A percentile compares a stretch with the other conserved stretches of the same genome.
Conservation (phyloP, 2,113 vertebrate genomes). For the Crotalus helleri region DNA sequence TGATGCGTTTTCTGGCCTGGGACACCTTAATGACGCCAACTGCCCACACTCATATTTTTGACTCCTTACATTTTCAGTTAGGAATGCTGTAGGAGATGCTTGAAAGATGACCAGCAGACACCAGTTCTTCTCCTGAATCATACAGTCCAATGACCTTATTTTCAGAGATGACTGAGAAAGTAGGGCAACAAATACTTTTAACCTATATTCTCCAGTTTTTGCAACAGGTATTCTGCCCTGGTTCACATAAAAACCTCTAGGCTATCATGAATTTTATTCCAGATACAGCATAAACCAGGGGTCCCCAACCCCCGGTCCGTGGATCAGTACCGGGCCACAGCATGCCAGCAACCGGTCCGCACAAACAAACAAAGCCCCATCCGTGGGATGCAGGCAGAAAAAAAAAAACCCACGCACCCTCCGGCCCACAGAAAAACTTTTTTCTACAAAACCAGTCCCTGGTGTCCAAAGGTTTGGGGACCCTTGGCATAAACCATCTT, state of each 20-base stretch:
- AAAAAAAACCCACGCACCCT: too few relatives aligned
- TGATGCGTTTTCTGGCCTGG: slow-evolving; percentile 36
- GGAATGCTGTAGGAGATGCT: slow-evolving; percentile 44
- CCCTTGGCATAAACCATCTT: not conserved
- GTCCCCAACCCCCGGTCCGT: too few relatives aligned
- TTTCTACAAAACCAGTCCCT: too few relatives aligned
- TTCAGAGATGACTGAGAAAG: slow-evolving; percentile 36
- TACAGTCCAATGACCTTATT: not conserved
- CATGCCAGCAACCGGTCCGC: too few relatives aligned
- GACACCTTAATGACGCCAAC: not conserved
- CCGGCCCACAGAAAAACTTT: too few relatives aligned
- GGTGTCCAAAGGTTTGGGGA: too few relatives aligned
- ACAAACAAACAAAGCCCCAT: too few relatives aligned
- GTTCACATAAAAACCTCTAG: not conserved
- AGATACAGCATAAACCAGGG: too few relatives aligned
- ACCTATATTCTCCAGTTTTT: not conserved
- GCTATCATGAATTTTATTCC: not conserved
- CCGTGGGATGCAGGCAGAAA: too few relatives aligned
- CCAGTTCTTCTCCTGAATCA: slow-evolving; percentile 42
- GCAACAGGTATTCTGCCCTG: not conserved
- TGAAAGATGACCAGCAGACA: slow-evolving; percentile 5
- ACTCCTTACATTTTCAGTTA: slow-evolving; percentile 45
- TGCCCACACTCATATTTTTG: slow-evolving; percentile 29
- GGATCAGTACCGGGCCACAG: too few relatives aligned
- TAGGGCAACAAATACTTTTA: not conserved